Percentiles rank a stretch among this genome's conserved stretches.
These are phyloP conservation scores for Cynoglossus semilaevis DNA, from an alignment of 2,113 vertebrate species.

Conservation along the genomic window DNA sequence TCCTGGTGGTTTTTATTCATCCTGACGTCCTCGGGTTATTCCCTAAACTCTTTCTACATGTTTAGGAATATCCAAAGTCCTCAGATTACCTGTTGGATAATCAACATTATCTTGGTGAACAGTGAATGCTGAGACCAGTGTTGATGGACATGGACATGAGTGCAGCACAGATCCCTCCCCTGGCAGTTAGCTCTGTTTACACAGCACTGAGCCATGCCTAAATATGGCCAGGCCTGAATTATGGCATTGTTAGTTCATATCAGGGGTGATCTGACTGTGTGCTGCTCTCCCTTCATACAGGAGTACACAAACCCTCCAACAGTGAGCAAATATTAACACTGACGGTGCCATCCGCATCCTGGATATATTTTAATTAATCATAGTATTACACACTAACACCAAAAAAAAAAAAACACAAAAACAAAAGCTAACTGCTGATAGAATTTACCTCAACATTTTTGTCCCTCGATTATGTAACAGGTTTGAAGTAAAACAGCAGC, in stretches of 20 bases:
- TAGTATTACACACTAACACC: constrained; percentile 21
- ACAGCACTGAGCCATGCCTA: constrained; percentile 68
- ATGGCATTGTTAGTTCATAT: constrained; percentile 37
- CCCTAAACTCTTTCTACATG: no score
- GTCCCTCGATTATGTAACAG: no score
- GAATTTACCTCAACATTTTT: no score
- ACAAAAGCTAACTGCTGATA: neutral
- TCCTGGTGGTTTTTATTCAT: constrained; percentile 56
- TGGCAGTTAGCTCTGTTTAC: constrained; percentile 68
- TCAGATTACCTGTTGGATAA: constrained; percentile 6
- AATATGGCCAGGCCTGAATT: constrained; percentile 75
- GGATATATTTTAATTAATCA: constrained; percentile 17
- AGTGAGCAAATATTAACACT: constrained; percentile 43
- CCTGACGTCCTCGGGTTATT: neutral
- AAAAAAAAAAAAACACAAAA: constrained; percentile 50
- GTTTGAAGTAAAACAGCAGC: no score
- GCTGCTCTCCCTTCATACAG: constrained; percentile 20
- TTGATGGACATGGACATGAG: constrained; percentile 65
- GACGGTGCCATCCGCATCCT: constrained; percentile 17
- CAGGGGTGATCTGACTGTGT: constrained; percentile 27
- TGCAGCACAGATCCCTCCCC: constrained; percentile 55
- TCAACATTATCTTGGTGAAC: constrained; percentile 17
- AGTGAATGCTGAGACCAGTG: constrained; percentile 26
- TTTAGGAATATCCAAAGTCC: constrained; percentile 1
- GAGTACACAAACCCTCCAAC: constrained; percentile 29